phyloP scores from a whole-genome alignment of 2,888 invertebrate genomes.

The Cenopis cana region DNA sequence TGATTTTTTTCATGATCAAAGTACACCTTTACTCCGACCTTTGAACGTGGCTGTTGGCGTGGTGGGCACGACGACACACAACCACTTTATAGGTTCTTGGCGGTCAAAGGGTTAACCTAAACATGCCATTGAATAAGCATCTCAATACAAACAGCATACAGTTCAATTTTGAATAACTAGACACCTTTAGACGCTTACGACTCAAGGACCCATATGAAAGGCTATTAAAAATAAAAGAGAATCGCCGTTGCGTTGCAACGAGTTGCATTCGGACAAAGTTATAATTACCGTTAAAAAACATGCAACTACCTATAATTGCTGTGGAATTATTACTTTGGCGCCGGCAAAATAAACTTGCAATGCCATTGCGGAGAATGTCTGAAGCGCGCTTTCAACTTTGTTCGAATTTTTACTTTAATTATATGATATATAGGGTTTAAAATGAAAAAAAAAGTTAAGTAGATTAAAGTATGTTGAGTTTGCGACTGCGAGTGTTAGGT shows the following conservation, averaged over 20 bases:
- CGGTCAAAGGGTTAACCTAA: too few species aligned
- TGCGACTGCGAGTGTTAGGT: not conserved
- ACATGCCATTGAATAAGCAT: not conserved
- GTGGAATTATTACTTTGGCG: not conserved
- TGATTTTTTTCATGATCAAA: too few species aligned
- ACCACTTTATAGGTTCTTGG: too few species aligned
- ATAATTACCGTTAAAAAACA: not conserved
- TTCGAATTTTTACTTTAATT: not conserved
- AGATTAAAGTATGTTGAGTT: not conserved
- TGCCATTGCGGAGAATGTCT: not conserved
- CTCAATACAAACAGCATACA: not conserved
- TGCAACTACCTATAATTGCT: not conserved
- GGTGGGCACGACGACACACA: too few species aligned
- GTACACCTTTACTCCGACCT: too few species aligned
- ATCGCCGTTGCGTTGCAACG: not conserved
- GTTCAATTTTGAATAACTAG: not conserved
- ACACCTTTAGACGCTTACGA: not conserved
- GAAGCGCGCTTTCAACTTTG: not conserved
- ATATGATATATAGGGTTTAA: not conserved
- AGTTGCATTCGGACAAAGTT: not conserved
- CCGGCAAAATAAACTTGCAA: slow-evolving; percentile 1
- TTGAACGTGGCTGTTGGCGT: too few species aligned
- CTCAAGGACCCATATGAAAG: not conserved
- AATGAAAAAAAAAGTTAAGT: not conserved
- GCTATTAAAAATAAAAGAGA: not conserved